Evolutionary conservation across 2,888 invertebrate genomes (phyloP).

Genomic region (Stramonita haemastoma): DNA sequence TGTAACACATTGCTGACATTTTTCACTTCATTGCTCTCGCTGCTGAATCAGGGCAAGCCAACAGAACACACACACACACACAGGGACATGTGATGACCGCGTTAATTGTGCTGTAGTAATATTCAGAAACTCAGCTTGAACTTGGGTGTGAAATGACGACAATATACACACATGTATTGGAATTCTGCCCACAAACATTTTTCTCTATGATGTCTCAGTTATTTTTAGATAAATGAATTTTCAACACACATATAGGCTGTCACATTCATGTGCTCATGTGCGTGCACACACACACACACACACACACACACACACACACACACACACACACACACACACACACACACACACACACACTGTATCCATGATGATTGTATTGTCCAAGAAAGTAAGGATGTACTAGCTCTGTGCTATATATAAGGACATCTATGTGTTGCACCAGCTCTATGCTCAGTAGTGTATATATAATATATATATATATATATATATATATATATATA

Average conservation of each 20-base stretch:
- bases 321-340: neutral
- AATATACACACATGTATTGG: neutral
- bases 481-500: too few relatives aligned
- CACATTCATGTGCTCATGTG: too few relatives aligned
- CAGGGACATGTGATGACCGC: neutral
- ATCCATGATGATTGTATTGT: constrained; percentile 46
- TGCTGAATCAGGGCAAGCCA: neutral
- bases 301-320: neutral
- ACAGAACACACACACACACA: neutral
- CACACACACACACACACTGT: neutral
- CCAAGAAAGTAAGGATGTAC: neutral
- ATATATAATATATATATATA: too few relatives aligned
- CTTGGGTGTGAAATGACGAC: neutral
- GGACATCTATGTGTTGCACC: neutral
- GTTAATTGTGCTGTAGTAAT: neutral
- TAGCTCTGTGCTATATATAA: neutral
- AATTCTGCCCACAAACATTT: neutral
- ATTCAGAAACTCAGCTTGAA: too few relatives aligned
- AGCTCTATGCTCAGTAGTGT: too few relatives aligned
- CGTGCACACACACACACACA: neutral
- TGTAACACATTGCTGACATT: neutral
- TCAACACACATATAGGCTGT: too few relatives aligned
- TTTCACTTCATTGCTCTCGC: neutral
- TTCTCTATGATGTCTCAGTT: too few relatives aligned
- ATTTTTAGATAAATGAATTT: too few relatives aligned